Evolutionary conservation across 2,888 invertebrate species (phyloP), one percentile per base, ranked within the genome.

Genomic region (Conus canariensis): DNA sequence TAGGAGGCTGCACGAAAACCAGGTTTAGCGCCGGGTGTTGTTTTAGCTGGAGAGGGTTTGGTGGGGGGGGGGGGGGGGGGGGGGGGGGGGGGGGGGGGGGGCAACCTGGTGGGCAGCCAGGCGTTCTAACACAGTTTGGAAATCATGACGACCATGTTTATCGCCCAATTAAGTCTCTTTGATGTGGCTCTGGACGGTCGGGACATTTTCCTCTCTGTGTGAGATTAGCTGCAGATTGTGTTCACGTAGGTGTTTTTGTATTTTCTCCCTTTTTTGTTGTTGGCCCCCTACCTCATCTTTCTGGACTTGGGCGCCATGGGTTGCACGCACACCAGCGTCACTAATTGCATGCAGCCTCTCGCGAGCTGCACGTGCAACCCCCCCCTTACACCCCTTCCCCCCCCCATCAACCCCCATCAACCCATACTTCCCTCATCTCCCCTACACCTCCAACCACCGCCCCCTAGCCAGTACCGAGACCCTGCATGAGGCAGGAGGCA

Each of bases 141-240:
- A 19, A 22, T 58, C 22, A 8, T 14, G 82, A 83, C 8, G 82
- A 58, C 56, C 22, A 56, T 82, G 58, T 56, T 83, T 83, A 56
- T 83, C 82, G 82, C 82, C 56, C 82, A 83, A 83, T 83, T 83
- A 56, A 58, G 58, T 45, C 19, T 19, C 82, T 83, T 83, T 83
- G 82, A 83, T 56, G 56, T 83, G 7, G 77, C 30, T 77, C 77
- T 83, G 82, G 82, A 83, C n/a, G 56, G 14, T 58, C 82, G 58
- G 56, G 82, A 83, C 22, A 14, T 12, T 77, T 83, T 83, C 82
- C 82, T 83, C 82, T 10, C 82, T 16, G 82, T 56, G 82, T 58
- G 82, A 58, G 56, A 58, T 83, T 14, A 64, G 12, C 64, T 64
- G 64, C 64, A 64, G 74, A 22, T 74, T 74, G 74, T 74, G 74